Conservation (phyloP, 2,113 vertebrate genomes). For the Marcusenius ussheri region DNA sequence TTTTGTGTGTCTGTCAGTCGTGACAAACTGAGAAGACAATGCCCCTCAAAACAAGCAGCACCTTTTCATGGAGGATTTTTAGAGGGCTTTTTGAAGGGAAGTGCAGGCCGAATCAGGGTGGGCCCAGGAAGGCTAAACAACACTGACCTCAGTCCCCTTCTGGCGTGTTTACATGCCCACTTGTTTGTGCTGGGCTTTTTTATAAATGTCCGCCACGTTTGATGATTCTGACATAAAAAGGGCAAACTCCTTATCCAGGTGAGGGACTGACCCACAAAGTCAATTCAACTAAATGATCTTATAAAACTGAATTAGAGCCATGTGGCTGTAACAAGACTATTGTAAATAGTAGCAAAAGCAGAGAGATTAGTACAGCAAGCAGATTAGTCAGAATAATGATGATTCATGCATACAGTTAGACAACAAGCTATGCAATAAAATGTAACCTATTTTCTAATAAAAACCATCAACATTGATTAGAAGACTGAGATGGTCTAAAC, state of each 20-base stretch:
- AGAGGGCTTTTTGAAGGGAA: not conserved
- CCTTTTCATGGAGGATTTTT: not conserved
- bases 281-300: not conserved
- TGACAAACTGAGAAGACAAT: not conserved
- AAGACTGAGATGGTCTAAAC: not conserved
- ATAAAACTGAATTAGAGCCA: not conserved
- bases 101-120: not conserved
- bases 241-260: not conserved
- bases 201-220: not conserved
- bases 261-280: not conserved
- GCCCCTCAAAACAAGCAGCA: not conserved
- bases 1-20: slow-evolving; percentile 5
- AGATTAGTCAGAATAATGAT: not conserved
- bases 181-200: not conserved
- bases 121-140: not conserved
- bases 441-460: not conserved
- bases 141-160: not conserved
- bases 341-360: not conserved
- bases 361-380: not conserved
- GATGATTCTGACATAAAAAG: not conserved
- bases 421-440: not conserved
- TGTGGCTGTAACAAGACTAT: not conserved
- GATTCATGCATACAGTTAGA: not conserved
- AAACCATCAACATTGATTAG: not conserved
- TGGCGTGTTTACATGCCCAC: not conserved